Percentiles rank a stretch among this genome's conserved stretches.
Conservation (phyloP, 2,113 vertebrate species). For the Engystomops pustulosus region DNA sequence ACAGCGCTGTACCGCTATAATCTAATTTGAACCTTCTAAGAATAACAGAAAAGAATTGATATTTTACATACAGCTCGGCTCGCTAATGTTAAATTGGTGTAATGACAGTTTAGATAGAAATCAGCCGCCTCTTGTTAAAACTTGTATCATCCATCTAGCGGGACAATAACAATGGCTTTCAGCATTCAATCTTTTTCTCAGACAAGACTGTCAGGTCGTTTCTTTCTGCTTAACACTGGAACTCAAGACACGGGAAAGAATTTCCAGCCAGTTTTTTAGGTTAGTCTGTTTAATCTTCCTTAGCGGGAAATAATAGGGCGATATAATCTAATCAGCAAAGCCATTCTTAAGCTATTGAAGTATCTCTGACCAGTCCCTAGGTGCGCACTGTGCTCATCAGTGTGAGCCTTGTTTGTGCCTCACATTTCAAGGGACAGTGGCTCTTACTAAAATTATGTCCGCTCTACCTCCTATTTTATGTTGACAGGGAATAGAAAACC, state of each 20-base stretch:
- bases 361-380: conserved; percentile 41
- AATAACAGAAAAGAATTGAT: background rate
- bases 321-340: conserved; percentile 53
- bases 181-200: conserved; percentile 35
- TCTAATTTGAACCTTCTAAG: background rate
- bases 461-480: conserved; percentile 21
- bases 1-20: background rate
- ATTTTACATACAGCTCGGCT: background rate
- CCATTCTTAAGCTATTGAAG: conserved; percentile 53
- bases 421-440: conserved; percentile 40
- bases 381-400: conserved; percentile 13
- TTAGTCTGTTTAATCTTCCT: conserved; percentile 53
- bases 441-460: conserved; percentile 21
- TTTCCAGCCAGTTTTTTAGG: conserved; percentile 54
- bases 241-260: conserved; percentile 32
- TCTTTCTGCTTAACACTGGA: conserved; percentile 23
- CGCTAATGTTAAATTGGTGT: conserved; percentile 44
- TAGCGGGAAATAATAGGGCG: conserved; percentile 47
- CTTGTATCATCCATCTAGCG: conserved; percentile 37
- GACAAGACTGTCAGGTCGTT: conserved; percentile 22
- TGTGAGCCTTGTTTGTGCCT: conserved; percentile 37
- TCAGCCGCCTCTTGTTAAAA: conserved; percentile 33
- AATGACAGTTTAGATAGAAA: conserved; percentile 47
- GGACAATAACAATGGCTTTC: conserved; percentile 21
- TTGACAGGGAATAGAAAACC: background rate